A percentile compares a stretch with the other conserved stretches of the same genome.
These are phyloP conservation scores for Drosophila punjabiensis DNA, from an alignment of 1,140 invertebrate species.

Conservation along the genomic window DNA sequence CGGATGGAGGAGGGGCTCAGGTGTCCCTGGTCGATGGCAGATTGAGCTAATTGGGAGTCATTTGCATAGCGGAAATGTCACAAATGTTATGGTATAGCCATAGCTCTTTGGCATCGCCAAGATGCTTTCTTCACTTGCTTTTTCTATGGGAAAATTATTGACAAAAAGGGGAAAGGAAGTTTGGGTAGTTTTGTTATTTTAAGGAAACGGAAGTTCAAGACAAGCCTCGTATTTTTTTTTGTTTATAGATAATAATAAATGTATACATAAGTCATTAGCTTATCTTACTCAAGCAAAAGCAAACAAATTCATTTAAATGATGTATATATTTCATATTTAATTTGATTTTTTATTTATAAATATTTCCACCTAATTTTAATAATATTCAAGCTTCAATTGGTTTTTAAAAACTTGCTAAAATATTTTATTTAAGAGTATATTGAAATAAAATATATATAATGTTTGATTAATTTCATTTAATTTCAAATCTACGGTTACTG, in stretches of 20 bases:
- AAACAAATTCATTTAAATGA: too few species aligned
- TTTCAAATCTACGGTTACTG: background rate
- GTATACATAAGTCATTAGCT: too few species aligned
- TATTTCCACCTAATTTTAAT: rapidly evolving
- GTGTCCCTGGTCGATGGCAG: constrained; percentile 11
- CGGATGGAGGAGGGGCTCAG: background rate
- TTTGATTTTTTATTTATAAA: background rate
- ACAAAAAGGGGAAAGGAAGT: background rate
- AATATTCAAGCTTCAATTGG: background rate
- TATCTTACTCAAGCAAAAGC: too few species aligned
- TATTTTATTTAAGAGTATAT: background rate
- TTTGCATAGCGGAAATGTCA: constrained; percentile 50
- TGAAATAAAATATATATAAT: too few species aligned
- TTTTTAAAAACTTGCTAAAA: background rate
- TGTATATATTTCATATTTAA: background rate
- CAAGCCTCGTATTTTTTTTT: too few species aligned
- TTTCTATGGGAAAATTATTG: background rate
- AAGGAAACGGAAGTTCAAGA: background rate
- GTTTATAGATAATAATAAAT: too few species aligned
- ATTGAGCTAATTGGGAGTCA: constrained; percentile 49
- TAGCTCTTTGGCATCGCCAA: background rate
- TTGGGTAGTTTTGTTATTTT: background rate
- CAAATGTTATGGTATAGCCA: constrained; percentile 27
- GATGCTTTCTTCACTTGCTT: background rate
- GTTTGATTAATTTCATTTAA: background rate